Conservation (phyloP, 53 echinoderm and acorn worm species). For the Apostichopus leukothele region DNA sequence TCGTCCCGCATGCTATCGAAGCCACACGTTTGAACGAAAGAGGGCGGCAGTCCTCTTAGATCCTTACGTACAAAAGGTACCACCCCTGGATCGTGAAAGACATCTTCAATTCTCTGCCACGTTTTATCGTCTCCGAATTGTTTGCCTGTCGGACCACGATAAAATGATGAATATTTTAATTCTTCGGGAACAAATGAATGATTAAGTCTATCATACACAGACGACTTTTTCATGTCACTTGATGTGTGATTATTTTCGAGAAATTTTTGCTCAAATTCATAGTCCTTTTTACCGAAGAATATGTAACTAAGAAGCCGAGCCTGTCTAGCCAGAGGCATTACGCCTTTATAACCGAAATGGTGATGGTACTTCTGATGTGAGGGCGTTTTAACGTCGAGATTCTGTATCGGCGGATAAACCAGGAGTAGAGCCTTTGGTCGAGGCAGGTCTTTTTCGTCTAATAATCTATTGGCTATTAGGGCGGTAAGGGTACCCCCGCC, state of each 20-base stretch:
- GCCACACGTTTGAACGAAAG: constrained; percentile 52
- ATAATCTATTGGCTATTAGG: not conserved
- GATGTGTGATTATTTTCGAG: constrained; percentile 53
- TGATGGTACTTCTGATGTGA: constrained; percentile 39
- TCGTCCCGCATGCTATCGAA: constrained; percentile 61
- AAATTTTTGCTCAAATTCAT: constrained; percentile 37
- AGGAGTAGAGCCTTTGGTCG: constrained; percentile 9
- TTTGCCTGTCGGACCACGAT: constrained; percentile 39
- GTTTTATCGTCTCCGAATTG: constrained; percentile 21
- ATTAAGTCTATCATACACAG: constrained; percentile 35
- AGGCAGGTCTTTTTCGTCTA: constrained; percentile 18
- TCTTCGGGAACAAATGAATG: constrained; percentile 49
- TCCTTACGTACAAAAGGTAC: constrained; percentile 46
- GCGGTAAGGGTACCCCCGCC: not conserved
- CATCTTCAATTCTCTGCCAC: constrained; percentile 44
- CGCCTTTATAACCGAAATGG: not conserved
- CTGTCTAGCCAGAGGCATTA: constrained; percentile 26
- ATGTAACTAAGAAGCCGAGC: constrained; percentile 53
- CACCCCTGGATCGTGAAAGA: constrained; percentile 33
- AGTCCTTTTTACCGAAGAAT: constrained; percentile 44
- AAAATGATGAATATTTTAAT: constrained; percentile 35
- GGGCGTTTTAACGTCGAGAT: constrained; percentile 16
- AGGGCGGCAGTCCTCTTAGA: constrained; percentile 44
- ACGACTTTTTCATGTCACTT: constrained; percentile 35
- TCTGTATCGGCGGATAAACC: constrained; percentile 14